These are phyloP conservation scores for Channa argus DNA, from an alignment of 2,113 vertebrate species.

Conservation along the genomic window DNA sequence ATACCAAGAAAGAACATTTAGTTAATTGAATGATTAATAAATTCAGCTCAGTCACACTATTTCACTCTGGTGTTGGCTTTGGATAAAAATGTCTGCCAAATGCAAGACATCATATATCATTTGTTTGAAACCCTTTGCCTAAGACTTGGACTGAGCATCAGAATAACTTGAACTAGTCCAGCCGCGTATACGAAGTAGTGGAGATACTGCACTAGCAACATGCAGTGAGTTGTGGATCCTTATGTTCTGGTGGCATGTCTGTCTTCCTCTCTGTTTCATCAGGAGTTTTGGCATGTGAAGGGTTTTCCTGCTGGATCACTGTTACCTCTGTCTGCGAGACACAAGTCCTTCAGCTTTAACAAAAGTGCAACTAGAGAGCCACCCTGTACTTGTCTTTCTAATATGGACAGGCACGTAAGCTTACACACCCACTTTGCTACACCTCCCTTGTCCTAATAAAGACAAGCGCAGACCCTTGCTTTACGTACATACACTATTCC, in stretches of 20 bases:
- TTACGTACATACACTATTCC: conserved; percentile 52
- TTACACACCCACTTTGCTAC: conserved; percentile 48
- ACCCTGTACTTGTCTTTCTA: conserved; percentile 31
- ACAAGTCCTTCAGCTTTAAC: conserved; percentile 48
- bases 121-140: conserved; percentile 52
- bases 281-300: conserved; percentile 25
- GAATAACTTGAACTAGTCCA: conserved; percentile 27
- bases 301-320: conserved; percentile 65
- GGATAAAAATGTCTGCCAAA: conserved; percentile 81
- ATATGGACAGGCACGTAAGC: conserved; percentile 19
- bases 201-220: background rate
- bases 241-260: conserved; percentile 14
- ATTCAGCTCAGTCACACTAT: conserved; percentile 98
- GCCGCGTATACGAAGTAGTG: background rate
- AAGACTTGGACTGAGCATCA: conserved; percentile 23
- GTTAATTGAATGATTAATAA: conserved; percentile 99
- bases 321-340: conserved; percentile 31
- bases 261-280: conserved; percentile 39
- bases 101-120: conserved; percentile 70
- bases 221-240: conserved; percentile 42
- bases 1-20: conserved; percentile 98
- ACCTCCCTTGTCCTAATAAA: conserved; percentile 51
- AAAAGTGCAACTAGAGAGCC: conserved; percentile 20
- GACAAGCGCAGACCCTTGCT: conserved; percentile 53
- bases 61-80: conserved; percentile 85